Percentiles rank a stretch among this genome's conserved stretches.
Evolutionary conservation across 2,888 invertebrate genomes (phyloP).

Genomic region (Phoronis australis): DNA sequence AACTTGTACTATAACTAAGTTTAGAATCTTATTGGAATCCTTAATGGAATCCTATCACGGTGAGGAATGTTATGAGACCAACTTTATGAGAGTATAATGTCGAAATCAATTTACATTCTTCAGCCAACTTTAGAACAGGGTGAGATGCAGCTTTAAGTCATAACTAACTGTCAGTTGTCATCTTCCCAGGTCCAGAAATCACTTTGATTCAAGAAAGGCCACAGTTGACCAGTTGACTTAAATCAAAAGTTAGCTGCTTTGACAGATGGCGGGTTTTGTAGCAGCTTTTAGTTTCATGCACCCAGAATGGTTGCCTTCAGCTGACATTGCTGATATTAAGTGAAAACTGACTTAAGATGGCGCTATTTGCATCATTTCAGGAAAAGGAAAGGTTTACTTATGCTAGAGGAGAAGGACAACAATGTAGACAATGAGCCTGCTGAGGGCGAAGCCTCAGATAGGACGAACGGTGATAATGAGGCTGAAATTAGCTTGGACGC

Average conservation of each 20-base stretch:
- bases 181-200: too few species aligned
- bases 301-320: neutral
- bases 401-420: conserved; percentile 24
- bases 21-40: too few species aligned
- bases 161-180: too few species aligned
- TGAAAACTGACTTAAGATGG: neutral
- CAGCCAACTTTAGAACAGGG: too few species aligned
- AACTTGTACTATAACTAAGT: too few species aligned
- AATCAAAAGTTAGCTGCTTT: conserved; percentile 3
- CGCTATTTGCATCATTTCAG: conserved; percentile 15
- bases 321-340: conserved; percentile 1
- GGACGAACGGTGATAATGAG: neutral
- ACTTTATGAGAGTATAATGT: too few species aligned
- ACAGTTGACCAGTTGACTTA: neutral
- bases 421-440: conserved; percentile 14
- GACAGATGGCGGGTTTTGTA: neutral
- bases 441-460: conserved; percentile 8
- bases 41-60: too few species aligned
- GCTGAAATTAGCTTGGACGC: conserved; percentile 21
- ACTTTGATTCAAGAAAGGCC: too few species aligned
- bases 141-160: too few species aligned
- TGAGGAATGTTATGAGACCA: too few species aligned
- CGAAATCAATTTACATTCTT: too few species aligned
- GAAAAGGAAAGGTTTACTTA: conserved; percentile 36
- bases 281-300: neutral